Conservation (phyloP, 1,140 invertebrate genomes). For the Argopecten irradians region DNA sequence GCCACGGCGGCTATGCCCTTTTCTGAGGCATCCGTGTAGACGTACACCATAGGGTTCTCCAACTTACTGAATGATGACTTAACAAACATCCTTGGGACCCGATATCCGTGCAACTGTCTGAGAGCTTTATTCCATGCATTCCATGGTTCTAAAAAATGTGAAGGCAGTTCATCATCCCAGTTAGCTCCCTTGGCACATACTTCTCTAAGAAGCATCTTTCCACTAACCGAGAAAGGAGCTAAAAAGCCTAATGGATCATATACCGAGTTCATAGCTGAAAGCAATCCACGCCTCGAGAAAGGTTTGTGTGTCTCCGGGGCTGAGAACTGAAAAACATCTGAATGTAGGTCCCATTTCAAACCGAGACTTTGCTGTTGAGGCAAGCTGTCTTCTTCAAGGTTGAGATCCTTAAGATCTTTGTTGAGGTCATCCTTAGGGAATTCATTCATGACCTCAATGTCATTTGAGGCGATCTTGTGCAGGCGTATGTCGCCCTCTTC, state of each 20-base stretch:
- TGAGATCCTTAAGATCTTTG: conserved; percentile 32
- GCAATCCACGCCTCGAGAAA: conserved; percentile 39
- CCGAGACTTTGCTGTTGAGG: conserved; percentile 46
- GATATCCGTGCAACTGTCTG: neutral
- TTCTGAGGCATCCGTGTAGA: neutral
- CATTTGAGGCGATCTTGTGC: conserved; percentile 46
- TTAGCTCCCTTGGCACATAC: neutral
- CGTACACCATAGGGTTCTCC: conserved; percentile 58
- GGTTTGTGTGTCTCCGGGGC: conserved; percentile 40
- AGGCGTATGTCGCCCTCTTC: conserved; percentile 29
- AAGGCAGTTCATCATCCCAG: conserved; percentile 55
- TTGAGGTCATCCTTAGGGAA: conserved; percentile 42
- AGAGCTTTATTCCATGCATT: conserved; percentile 38
- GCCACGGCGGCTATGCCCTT: neutral
- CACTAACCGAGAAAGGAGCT: conserved; percentile 47
- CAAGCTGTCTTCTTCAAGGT: conserved; percentile 27
- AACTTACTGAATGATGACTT: conserved; percentile 66
- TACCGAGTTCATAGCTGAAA: conserved; percentile 28
- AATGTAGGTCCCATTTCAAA: conserved; percentile 39
- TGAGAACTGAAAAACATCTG: conserved; percentile 41
- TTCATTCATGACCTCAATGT: conserved; percentile 25
- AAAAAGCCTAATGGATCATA: conserved; percentile 51
- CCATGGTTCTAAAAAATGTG: conserved; percentile 40
- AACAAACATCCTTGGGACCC: conserved; percentile 32
- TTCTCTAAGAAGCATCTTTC: conserved; percentile 45